Evolutionary conservation across 2,113 vertebrate genomes (phyloP).

Genomic region (Typhlomys cinereus): DNA sequence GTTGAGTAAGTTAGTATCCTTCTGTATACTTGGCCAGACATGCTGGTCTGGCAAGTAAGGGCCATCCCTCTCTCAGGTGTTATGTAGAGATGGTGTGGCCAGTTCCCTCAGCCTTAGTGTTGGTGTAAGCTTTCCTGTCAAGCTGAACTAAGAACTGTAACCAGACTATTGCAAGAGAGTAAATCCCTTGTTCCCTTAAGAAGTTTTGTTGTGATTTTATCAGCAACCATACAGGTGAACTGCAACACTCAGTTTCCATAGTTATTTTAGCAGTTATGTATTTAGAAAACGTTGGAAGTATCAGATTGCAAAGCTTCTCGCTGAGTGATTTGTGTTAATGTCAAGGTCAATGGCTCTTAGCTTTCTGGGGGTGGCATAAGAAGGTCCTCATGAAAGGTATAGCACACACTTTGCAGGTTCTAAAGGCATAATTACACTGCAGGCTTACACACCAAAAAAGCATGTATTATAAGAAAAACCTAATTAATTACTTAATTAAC

Average conservation of each 20-base stretch:
- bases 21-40: no score
- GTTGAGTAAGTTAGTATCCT: no score
- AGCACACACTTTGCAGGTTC: not conserved
- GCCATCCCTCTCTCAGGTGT: no score
- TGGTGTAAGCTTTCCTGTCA: no score
- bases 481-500: not conserved
- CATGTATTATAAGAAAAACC: not conserved
- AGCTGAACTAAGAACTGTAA: no score
- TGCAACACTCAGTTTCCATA: not conserved
- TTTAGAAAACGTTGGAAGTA: not conserved
- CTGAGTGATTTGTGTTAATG: not conserved
- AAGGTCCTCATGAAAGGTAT: not conserved
- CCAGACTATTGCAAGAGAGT: no score
- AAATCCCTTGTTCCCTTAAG: no score
- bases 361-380: not conserved
- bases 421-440: not conserved
- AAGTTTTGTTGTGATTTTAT: no score
- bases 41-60: no score
- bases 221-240: no score
- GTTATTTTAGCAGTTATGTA: not conserved
- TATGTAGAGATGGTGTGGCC: no score
- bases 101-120: no score
- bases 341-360: not conserved
- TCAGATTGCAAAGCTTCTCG: not conserved
- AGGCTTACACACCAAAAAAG: not conserved